phyloP scores from a whole-genome alignment of 2,797 vertebrate genomes.

The Eremophila alpestris region DNA sequence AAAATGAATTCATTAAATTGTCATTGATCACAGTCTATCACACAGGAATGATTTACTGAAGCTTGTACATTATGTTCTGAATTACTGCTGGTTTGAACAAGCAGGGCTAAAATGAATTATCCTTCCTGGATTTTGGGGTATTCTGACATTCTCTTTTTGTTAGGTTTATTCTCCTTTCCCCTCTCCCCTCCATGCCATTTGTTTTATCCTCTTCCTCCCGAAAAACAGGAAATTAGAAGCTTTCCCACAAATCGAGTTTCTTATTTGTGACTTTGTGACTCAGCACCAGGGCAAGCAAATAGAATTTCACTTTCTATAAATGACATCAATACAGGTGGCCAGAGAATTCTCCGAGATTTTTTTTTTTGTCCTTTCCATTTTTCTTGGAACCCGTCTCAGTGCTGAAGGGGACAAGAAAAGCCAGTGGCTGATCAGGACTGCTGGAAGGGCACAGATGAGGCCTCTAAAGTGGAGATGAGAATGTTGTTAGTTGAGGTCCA shows the following conservation, averaged over 20 bases:
- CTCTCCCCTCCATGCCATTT: neutral
- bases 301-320: conserved; percentile 29
- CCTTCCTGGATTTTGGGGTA: neutral
- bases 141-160: neutral
- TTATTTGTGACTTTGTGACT: neutral
- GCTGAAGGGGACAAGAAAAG: neutral
- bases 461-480: neutral
- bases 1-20: conserved; percentile 68
- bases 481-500: fast-evolving
- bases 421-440: no score
- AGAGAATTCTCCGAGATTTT: neutral
- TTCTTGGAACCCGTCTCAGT: neutral
- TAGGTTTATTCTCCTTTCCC: neutral
- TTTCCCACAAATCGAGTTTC: conserved; percentile 4
- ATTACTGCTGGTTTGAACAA: neutral
- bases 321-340: neutral
- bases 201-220: neutral
- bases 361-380: neutral
- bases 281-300: neutral
- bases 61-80: neutral
- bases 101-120: neutral
- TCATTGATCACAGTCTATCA: conserved; percentile 66
- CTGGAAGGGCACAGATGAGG: neutral
- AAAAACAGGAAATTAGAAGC: conserved; percentile 35
- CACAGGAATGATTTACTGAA: conserved; percentile 44